phyloP scores from a whole-genome alignment of 2,797 vertebrate species.

The Phalanger gymnotis region DNA sequence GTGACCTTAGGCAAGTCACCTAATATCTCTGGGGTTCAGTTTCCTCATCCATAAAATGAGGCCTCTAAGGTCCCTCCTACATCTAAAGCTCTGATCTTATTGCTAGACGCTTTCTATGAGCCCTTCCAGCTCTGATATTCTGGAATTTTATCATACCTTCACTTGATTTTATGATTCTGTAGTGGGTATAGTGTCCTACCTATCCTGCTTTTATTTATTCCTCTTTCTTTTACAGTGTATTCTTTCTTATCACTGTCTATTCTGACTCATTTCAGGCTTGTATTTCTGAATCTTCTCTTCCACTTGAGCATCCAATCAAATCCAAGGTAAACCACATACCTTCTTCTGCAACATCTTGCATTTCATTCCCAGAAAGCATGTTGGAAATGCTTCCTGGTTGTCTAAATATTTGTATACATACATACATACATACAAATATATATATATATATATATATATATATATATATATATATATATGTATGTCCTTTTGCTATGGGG shows the following conservation, averaged over 20 bases:
- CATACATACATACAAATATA: too few relatives aligned
- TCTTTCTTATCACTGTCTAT: neutral
- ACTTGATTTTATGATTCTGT: neutral
- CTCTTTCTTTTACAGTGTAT: neutral
- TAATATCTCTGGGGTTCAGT: neutral
- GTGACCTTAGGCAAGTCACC: neutral
- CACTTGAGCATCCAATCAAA: neutral
- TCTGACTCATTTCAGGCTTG: neutral
- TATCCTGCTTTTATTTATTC: neutral
- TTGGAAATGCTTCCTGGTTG: neutral
- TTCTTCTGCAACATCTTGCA: neutral
- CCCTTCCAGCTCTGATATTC: neutral
- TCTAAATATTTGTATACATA: neutral
- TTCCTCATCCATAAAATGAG: neutral
- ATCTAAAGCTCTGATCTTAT: neutral
- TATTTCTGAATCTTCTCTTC: neutral
- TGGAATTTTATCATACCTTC: neutral
- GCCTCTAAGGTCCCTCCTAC: neutral
- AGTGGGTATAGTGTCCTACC: neutral
- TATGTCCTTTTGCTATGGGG: neutral
- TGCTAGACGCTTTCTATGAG: neutral
- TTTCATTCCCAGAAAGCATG: neutral
- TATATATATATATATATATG: too few relatives aligned
- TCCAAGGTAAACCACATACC: neutral
- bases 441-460: too few relatives aligned